Base-by-base conservation (phyloP, 92 coral and sea anemone genomes). In the Epizoanthus fatuus region DNA sequence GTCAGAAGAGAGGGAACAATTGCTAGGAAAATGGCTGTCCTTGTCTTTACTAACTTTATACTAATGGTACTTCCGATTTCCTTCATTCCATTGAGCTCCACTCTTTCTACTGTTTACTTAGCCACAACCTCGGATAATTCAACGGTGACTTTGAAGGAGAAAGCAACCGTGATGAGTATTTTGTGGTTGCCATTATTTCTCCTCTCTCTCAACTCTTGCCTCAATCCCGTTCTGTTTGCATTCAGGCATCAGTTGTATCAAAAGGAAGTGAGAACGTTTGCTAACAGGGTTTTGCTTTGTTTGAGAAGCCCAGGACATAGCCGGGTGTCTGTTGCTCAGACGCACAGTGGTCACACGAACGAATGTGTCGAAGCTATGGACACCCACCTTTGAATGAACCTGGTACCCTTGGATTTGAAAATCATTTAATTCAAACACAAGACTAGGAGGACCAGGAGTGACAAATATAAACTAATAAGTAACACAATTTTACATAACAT, bases 21-120 rank as follows among this genome's bases (percentile, higher is more conserved):
- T 4, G 81, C 81, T 15, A 38, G 53, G 22, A 75, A 75, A 66
- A 75, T 75, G 81, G 81, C 81, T 8, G 0, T 38, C 15, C 19
- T 75, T 40, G 81, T 75, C 53, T 15, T 75, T 35, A 58, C 68
- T 0, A 75, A 75, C n/a, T 75, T 75, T 37, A 12, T 75, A 16
- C 19, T 75, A 52, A 75, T 75, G 81, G 60, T 57, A 0, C 16
- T 58, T 56, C 81, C 81, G 6, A 75, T 75, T 56, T 37, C 81
- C 17, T 75, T 75, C 22, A 66, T 75, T n/a, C 81, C 81, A 19
- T 15, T 75, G 47, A 75, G 81, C 16, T 75, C 68, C 56, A 8
- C 5, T 47, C 25, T 75, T 4, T 75, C 68, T 17, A 3, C 14
- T 56, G 16, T 75, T 4, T 57, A 37, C 25, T 57, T 75, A n/a